Base-by-base conservation (phyloP, 2,888 invertebrate genomes). In the Cinara cedri region DNA sequence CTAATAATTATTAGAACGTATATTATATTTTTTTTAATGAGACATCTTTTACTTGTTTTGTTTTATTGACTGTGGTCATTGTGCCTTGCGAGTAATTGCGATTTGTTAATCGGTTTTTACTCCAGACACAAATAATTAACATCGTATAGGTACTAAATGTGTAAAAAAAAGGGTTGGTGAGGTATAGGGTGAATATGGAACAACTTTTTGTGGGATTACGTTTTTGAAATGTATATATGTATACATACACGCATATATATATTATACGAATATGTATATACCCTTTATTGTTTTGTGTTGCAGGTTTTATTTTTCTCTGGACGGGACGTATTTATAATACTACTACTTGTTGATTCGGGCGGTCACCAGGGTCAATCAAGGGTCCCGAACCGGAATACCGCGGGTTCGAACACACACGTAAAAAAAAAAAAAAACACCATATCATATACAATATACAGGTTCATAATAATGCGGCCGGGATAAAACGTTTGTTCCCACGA, bases 331-430 rank as follows among this genome's bases (percentile, higher is more conserved):
- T 34, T 4, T 34, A 34, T 34, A 34, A 34, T 34, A 34, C 34
- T 34, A 51, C 78, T 78, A 78, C 78, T 78, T 78, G 78, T 78
- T 78, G 78, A 78, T 78, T 70, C 60, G 42, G 42, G 68, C 70
- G 78, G 78, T 78, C 78, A 70, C 78, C 78, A 42, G 78, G 78
- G 78, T 78, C 78, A 78, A 70, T 70, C 78, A 60, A 78, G 78
- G 78, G 78, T 70, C 78, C 78, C 57, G 68, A 70, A 78, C 51
- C 34, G 60, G 78, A 78, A 78, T 78, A 78, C 21, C 70, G 70
- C 68, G 60, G 49, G 68, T 78, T 78, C 9, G 51, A 51, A 63
- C 13, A 16, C 34, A 65, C 44, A 65, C 24, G n/a, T 65, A 65
- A 54, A 65, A 65, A 65, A 60, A 26, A 70, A 34, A 65, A 44